Base-by-base conservation (phyloP, 2,888 invertebrate species). In the Ennomos quercinarius region DNA sequence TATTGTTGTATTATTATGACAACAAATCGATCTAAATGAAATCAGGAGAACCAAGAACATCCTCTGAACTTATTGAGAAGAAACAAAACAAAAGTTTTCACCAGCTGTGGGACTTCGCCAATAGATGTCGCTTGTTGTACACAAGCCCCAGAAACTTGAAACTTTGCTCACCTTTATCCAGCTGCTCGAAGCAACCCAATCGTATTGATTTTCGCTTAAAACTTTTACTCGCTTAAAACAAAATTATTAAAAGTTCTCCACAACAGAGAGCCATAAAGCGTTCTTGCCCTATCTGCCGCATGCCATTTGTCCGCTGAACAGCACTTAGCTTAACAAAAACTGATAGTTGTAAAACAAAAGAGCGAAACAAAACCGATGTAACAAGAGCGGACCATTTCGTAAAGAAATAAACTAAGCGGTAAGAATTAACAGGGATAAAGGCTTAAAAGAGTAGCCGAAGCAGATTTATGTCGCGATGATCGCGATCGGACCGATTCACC, bases 291-390 rank as follows among this genome's bases (percentile, higher is more conserved):
- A 90, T 91, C 88, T 81, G 74, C 73, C 83, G 77, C 83, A 80
- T 83, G 86, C 89, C 89, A 87, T 89, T 90, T 89, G 89, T 89
- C 86, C 86, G 84, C 79, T 85, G 85, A 81, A 82, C 89, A 86
- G 91, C 90, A 89, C 89, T 91, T 91, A 90, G 87, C 90, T 89
- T 89, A 90, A 90, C 90, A 89, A 90, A 91, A 91, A 91, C 89
- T 87, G 91, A 91, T 90, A 90, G 90, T 90, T 91, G 91, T 91
- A 83, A 86, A 86, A 87, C 88, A 86, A 91, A 91, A 87, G 84
- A 85, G 87, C 78, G 74, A 81, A 87, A 89, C 86, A 87, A 88
- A 84, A 86, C 78, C 74, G 69, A 73, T 63, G 77, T 81, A 87
- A 89, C 90, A 89, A 88, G 91, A 87, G 83, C 87, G 82, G 83